Percentiles rank a stretch among this genome's conserved stretches.
phyloP scores from a whole-genome alignment of 2,888 invertebrate genomes.

The Oscheius sp. region DNA sequence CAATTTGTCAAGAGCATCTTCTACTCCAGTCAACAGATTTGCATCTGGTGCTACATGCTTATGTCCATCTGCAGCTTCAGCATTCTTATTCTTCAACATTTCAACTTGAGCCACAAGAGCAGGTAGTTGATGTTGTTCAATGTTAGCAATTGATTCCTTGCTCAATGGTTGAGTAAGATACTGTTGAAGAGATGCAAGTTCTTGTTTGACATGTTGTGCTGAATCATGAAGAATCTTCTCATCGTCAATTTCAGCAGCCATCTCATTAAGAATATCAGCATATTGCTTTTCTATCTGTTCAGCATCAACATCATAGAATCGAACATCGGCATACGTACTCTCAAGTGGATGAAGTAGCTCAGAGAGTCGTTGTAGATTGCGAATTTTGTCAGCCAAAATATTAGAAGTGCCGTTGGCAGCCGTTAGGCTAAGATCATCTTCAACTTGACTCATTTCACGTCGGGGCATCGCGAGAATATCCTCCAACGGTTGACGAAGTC shows the following conservation, averaged over 20 bases:
- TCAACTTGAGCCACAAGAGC: constrained; percentile 46
- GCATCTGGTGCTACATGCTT: constrained; percentile 41
- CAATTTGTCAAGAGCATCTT: constrained; percentile 36
- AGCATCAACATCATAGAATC: constrained; percentile 60
- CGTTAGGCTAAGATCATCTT: constrained; percentile 34
- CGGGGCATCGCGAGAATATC: constrained; percentile 34
- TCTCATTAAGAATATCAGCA: constrained; percentile 46
- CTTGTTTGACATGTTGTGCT: constrained; percentile 42
- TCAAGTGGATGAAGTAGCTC: constrained; percentile 58
- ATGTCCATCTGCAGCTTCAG: constrained; percentile 37
- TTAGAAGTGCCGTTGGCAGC: constrained; percentile 35
- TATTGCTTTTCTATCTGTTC: constrained; percentile 55
- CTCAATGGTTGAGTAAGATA: constrained; percentile 30
- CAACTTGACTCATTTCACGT: constrained; percentile 34
- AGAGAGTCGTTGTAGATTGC: constrained; percentile 51
- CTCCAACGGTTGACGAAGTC: constrained; percentile 41
- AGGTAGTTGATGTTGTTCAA: constrained; percentile 35
- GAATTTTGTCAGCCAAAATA: constrained; percentile 38
- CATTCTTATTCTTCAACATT: constrained; percentile 38
- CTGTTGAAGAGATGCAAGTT: constrained; percentile 37
- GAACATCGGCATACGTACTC: constrained; percentile 58
- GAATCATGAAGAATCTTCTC: constrained; percentile 50
- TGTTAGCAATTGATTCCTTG: constrained; percentile 2
- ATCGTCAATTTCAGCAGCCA: constrained; percentile 45
- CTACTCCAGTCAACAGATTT: constrained; percentile 33